phyloP scores from a whole-genome alignment of 2,888 invertebrate genomes.

The Tetragonula carbonaria region DNA sequence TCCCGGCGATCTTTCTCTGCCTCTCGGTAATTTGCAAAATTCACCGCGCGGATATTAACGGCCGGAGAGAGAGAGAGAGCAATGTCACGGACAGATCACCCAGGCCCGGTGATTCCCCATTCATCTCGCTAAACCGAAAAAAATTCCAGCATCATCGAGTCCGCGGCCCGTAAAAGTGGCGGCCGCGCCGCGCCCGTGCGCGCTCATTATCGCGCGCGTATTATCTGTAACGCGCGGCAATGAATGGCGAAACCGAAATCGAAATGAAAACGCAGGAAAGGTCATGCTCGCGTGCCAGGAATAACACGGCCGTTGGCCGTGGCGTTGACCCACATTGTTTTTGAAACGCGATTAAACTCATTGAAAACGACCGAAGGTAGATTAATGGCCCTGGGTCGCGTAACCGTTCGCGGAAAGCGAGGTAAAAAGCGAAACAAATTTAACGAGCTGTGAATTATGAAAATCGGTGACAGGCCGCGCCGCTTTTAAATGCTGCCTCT shows the following conservation, averaged over 20 bases:
- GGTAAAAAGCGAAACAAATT: constrained; percentile 79
- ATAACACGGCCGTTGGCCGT: constrained; percentile 64
- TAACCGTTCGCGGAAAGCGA: constrained; percentile 70
- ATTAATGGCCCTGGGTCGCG: constrained; percentile 73
- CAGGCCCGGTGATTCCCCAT: constrained; percentile 4
- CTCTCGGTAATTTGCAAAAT: not conserved
- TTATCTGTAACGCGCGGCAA: constrained; percentile 60
- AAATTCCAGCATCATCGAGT: constrained; percentile 34
- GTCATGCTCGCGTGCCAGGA: constrained; percentile 73
- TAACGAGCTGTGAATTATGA: constrained; percentile 83
- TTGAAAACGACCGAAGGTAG: constrained; percentile 78
- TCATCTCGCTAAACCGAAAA: constrained; percentile 31
- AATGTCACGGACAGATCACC: constrained; percentile 31
- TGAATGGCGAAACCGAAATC: constrained; percentile 72
- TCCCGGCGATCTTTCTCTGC: not conserved
- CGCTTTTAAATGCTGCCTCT: constrained; percentile 68
- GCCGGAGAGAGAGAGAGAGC: not conserved
- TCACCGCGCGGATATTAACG: not conserved
- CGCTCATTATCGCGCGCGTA: constrained; percentile 64
- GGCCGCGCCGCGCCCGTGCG: not conserved
- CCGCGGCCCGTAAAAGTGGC: constrained; percentile 46
- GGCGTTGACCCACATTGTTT: constrained; percentile 77
- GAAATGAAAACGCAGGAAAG: constrained; percentile 74
- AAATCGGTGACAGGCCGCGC: constrained; percentile 78
- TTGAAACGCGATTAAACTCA: constrained; percentile 77